Percentiles rank a stretch among this genome's conserved stretches.
These are phyloP conservation scores for Cyphomyrmex costatus DNA, from an alignment of 1,140 invertebrate species.

Conservation along the genomic window DNA sequence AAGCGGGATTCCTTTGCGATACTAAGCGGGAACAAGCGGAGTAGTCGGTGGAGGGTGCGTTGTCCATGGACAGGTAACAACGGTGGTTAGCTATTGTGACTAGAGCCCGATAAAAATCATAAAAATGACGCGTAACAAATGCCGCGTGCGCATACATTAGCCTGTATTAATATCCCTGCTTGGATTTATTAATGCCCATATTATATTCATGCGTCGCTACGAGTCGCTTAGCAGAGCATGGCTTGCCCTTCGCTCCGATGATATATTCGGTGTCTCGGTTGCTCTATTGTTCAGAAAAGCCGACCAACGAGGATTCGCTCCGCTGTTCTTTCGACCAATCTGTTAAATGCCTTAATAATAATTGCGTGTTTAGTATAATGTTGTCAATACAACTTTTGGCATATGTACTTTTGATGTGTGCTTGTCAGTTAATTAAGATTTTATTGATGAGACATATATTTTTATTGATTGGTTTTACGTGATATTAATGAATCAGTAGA, in stretches of 20 bases:
- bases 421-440: background rate
- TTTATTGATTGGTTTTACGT: background rate
- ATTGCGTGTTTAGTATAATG: background rate
- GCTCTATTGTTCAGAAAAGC: constrained; percentile 65
- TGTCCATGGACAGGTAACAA: constrained; percentile 64
- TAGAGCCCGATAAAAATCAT: constrained; percentile 66
- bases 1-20: constrained; percentile 26
- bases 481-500: background rate
- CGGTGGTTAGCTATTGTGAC: constrained; percentile 55
- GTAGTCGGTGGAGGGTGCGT: constrained; percentile 2
- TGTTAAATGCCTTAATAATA: background rate
- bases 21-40: constrained; percentile 38
- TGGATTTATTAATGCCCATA: constrained; percentile 84
- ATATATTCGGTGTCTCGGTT: constrained; percentile 79
- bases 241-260: constrained; percentile 65
- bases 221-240: background rate
- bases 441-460: background rate
- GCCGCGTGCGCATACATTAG: constrained; percentile 80
- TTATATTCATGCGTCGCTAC: constrained; percentile 77
- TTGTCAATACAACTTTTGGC: background rate
- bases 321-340: background rate
- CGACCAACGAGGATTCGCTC: background rate
- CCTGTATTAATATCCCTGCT: constrained; percentile 81
- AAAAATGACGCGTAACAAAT: constrained; percentile 78
- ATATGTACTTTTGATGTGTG: background rate